Conservation (phyloP, 23 tunicate genomes). For the Styela plicata region DNA sequence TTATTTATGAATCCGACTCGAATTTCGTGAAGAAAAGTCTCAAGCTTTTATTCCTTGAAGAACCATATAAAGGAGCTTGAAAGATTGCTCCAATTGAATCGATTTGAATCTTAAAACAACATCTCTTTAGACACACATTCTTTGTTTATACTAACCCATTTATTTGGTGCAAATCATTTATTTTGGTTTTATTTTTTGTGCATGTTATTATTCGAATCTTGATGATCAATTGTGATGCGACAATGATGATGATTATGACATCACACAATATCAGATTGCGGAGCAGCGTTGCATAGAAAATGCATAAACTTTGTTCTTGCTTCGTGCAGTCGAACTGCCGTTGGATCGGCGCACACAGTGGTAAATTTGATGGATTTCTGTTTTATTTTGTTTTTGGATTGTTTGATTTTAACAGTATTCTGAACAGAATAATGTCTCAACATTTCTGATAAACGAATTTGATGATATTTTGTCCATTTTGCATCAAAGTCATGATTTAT, state of each 20-base stretch:
- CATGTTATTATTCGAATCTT: neutral
- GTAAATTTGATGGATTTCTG: slow-evolving; percentile 27
- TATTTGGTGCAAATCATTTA: neutral
- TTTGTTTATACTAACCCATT: neutral
- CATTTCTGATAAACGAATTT: no score
- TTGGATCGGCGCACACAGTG: slow-evolving; percentile 50
- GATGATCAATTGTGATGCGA: neutral
- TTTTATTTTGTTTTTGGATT: neutral
- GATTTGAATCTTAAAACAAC: no score
- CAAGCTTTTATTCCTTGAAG: no score
- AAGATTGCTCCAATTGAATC: no score
- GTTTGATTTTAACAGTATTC: no score
- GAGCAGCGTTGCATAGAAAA: slow-evolving; percentile 71
- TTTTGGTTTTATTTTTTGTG: neutral
- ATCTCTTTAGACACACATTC: no score
- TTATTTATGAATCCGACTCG: no score
- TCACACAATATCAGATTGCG: slow-evolving; percentile 53
- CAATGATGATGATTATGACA: slow-evolving; percentile 17
- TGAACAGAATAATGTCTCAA: no score
- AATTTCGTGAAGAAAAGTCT: no score
- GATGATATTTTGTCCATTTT: no score
- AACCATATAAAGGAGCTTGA: no score
- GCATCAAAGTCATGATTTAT: no score
- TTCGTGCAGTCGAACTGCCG: slow-evolving; percentile 66
- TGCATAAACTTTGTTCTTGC: slow-evolving; percentile 42